A percentile compares a stretch with the other conserved stretches of the same genome.
Evolutionary conservation across 2,797 vertebrate genomes (phyloP).

Genomic region (Lacerta bilineata): DNA sequence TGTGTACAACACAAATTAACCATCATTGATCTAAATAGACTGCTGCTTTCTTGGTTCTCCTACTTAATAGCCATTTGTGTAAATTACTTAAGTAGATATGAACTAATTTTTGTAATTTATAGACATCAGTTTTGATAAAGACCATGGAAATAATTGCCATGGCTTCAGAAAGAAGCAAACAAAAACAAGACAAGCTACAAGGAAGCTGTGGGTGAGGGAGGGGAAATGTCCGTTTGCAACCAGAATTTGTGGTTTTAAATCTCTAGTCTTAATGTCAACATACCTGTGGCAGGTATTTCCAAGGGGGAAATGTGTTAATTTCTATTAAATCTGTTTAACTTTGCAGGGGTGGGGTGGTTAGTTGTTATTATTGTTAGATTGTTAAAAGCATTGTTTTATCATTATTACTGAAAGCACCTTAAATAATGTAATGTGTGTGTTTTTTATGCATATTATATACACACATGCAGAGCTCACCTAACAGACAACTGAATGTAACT

Average conservation of each 20-base stretch:
- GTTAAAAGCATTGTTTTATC: conserved; percentile 64
- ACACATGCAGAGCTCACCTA: conserved; percentile 72
- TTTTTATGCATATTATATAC: conserved; percentile 24
- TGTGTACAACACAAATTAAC: not conserved
- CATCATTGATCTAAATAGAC: conserved; percentile 38
- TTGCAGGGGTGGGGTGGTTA: conserved; percentile 53
- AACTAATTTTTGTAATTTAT: not conserved
- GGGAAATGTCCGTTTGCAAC: not conserved
- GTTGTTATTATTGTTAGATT: conserved; percentile 60
- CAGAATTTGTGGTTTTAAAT: conserved; percentile 25
- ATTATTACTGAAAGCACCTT: conserved; percentile 79
- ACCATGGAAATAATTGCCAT: not conserved
- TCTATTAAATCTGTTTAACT: conserved; percentile 59
- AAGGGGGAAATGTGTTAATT: conserved; percentile 34
- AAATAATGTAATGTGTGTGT: conserved; percentile 73
- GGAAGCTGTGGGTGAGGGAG: not conserved
- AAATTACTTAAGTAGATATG: not conserved
- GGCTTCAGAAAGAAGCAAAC: not conserved
- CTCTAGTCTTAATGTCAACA: conserved; percentile 22
- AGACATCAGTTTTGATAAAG: not conserved
- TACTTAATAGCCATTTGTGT: conserved; percentile 9
- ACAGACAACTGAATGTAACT: conserved; percentile 82
- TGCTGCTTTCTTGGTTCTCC: conserved; percentile 11
- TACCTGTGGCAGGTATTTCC: conserved; percentile 37
- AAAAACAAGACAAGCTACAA: not conserved